Conservation (phyloP, 2,113 vertebrate species). For the Pipra filicauda region DNA sequence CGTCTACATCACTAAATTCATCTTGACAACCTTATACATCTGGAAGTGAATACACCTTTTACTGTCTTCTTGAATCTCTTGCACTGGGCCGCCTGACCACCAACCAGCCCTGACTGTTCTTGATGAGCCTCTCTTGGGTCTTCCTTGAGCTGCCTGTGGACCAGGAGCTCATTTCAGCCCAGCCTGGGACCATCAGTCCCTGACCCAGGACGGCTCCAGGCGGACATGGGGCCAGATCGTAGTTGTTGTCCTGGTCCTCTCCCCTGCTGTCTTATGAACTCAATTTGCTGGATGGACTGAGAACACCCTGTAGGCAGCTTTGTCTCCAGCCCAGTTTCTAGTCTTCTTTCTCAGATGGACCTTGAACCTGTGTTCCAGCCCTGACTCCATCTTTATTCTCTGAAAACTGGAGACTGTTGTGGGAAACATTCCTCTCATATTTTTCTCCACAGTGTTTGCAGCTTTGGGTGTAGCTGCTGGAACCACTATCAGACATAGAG, state of each 20-base stretch:
- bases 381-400: background rate
- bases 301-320: background rate
- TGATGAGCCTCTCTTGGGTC: background rate
- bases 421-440: background rate
- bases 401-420: background rate
- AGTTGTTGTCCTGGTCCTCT: background rate
- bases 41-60: background rate
- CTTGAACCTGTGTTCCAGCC: background rate
- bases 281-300: background rate
- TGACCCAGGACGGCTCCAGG: background rate
- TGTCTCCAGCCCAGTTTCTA: background rate
- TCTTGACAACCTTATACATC: background rate
- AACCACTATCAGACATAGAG: background rate
- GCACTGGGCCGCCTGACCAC: background rate
- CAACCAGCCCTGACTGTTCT: background rate
- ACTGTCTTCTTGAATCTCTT: background rate
- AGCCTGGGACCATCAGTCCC: background rate
- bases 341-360: background rate
- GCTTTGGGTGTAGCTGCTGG: background rate
- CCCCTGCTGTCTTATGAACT: background rate
- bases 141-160: background rate
- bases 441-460: background rate
- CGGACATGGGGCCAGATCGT: rapidly evolving
- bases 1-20: background rate
- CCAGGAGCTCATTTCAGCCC: background rate